Percentiles rank a stretch among this genome's conserved stretches.
Evolutionary conservation across 2,797 vertebrate species (phyloP).

Genomic region (Poecile montanus): DNA sequence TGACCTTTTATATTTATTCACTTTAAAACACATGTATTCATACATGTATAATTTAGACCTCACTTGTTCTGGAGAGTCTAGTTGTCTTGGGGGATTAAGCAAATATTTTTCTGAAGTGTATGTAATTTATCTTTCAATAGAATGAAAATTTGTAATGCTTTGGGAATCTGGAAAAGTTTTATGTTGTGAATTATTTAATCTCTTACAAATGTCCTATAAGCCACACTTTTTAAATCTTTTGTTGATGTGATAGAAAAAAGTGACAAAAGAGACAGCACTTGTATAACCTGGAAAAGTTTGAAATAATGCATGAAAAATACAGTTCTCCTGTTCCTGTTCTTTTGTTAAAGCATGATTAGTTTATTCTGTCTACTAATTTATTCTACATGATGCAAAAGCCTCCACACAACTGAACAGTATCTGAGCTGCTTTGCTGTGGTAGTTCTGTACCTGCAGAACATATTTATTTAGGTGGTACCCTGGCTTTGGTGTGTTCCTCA

Average conservation of each 20-base stretch:
- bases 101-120: background rate
- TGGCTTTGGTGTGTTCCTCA: background rate
- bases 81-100: background rate
- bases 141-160: background rate
- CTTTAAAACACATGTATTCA: background rate
- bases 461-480: background rate
- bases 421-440: background rate
- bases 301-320: background rate
- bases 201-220: background rate
- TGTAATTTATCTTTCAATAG: background rate
- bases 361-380: background rate
- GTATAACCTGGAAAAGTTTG: background rate
- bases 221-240: background rate
- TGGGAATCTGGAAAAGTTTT: background rate
- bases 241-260: background rate
- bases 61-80: background rate
- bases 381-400: background rate
- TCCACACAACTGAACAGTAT: background rate
- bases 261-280: background rate
- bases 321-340: background rate
- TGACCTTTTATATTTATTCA: background rate
- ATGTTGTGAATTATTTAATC: background rate
- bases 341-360: background rate
- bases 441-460: background rate
- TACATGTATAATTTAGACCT: background rate